Evolutionary conservation across 2,113 vertebrate species (phyloP).

Genomic region (Sapayoa aenigma): DNA sequence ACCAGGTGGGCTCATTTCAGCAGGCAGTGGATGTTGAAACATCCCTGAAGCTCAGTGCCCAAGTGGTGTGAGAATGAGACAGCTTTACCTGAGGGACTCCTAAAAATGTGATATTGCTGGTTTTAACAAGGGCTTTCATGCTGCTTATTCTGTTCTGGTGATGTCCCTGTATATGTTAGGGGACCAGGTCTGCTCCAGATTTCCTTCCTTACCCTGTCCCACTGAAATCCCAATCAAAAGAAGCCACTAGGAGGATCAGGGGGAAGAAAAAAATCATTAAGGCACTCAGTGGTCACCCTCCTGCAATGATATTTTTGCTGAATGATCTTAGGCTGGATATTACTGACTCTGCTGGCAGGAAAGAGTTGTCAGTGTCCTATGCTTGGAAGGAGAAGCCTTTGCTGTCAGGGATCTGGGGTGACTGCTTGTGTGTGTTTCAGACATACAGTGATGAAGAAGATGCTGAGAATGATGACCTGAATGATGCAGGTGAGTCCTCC

Average conservation of each 20-base stretch:
- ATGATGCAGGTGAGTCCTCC: slow-evolving; percentile 70
- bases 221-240: not conserved
- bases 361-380: not conserved
- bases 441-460: slow-evolving; percentile 75
- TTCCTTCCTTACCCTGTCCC: not conserved
- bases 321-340: not conserved
- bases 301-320: not conserved
- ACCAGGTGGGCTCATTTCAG: not conserved
- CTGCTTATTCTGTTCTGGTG: not conserved
- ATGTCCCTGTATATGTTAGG: not conserved
- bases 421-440: slow-evolving; percentile 63
- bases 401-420: not conserved
- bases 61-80: not conserved
- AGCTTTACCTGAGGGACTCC: not conserved
- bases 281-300: not conserved
- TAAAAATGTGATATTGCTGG: not conserved
- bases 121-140: not conserved
- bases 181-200: not conserved
- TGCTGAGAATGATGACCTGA: slow-evolving; percentile 72
- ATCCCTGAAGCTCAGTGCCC: not conserved
- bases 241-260: not conserved
- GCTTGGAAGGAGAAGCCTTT: not conserved
- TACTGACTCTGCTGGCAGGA: not conserved
- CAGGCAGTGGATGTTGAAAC: not conserved
- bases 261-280: not conserved